phyloP scores from a whole-genome alignment of 2,113 vertebrate genomes.

The Rhodinocichla rosea region DNA sequence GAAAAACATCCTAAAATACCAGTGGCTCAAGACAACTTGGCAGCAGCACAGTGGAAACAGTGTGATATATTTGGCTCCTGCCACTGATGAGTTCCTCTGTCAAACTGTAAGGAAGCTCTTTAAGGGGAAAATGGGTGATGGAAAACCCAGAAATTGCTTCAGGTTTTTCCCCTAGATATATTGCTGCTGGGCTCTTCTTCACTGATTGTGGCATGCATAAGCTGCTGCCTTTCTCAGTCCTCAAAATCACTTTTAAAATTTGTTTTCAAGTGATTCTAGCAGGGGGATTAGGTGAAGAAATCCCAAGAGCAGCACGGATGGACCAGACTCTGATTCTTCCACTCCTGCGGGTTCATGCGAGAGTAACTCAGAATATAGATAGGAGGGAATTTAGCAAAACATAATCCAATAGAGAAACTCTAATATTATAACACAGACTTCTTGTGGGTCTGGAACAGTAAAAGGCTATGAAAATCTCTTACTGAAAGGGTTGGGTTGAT shows the following conservation, averaged over 20 bases:
- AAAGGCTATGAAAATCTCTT: not conserved
- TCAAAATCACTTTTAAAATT: not conserved
- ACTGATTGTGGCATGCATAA: not conserved
- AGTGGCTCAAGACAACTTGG: not conserved
- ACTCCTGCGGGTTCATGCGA: not conserved
- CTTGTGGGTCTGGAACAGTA: not conserved
- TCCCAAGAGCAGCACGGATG: not conserved
- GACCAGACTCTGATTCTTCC: not conserved
- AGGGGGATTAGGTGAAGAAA: not conserved
- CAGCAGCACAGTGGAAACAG: constrained; percentile 21
- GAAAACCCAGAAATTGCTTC: not conserved
- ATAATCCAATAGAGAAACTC: not conserved
- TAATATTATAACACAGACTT: not conserved
- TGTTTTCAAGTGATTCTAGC: not conserved
- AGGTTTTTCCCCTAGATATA: not conserved
- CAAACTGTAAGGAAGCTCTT: not conserved
- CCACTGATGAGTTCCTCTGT: not conserved
- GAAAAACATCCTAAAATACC: constrained; percentile 35
- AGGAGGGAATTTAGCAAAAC: not conserved
- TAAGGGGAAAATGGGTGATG: not conserved
- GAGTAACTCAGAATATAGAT: not conserved
- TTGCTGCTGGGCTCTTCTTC: not conserved
- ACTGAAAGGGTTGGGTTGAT: not conserved
- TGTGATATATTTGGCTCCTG: not conserved
- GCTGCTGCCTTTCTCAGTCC: not conserved